These are phyloP conservation scores for Sialis lutaria DNA, from an alignment of 2,888 invertebrate species.

Conservation along the genomic window DNA sequence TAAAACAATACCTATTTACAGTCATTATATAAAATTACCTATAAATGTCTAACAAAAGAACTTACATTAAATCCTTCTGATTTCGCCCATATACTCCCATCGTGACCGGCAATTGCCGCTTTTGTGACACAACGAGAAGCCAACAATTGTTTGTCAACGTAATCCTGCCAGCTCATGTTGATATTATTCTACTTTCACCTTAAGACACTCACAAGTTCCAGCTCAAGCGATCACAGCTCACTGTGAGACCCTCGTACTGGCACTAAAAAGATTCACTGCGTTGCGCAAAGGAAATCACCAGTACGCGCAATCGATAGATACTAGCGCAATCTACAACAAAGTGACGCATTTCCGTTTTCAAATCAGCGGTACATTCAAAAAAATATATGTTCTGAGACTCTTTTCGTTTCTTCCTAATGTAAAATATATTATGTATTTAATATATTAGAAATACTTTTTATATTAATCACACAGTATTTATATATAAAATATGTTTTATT, in stretches of 20 bases:
- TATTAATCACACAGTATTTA: no score
- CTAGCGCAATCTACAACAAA: not conserved
- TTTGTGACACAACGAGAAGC: slow-evolving; percentile 88
- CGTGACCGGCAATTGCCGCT: slow-evolving; percentile 89
- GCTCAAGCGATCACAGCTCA: slow-evolving; percentile 17
- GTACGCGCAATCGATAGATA: not conserved
- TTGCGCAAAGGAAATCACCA: slow-evolving; percentile 6
- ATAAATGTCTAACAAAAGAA: slow-evolving; percentile 17
- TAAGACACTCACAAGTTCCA: slow-evolving; percentile 19
- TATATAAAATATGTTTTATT: no score
- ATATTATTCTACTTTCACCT: slow-evolving; percentile 15
- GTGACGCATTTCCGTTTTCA: not conserved
- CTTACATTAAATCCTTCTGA: slow-evolving; percentile 87
- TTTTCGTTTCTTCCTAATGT: no score
- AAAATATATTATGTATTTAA: no score
- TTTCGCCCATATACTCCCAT: slow-evolving; percentile 90
- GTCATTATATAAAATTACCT: not conserved
- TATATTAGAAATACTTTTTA: no score
- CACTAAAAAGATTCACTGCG: slow-evolving; percentile 7
- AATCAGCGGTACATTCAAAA: slow-evolving; percentile 1
- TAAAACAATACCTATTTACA: not conserved
- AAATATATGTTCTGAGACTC: not conserved
- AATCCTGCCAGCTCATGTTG: slow-evolving; percentile 96
- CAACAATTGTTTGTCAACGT: slow-evolving; percentile 92
- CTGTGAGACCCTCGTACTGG: slow-evolving; percentile 7